Percentiles rank a stretch among this genome's conserved stretches.
phyloP scores from a whole-genome alignment of 2,888 invertebrate genomes.

The Oligia strigilis region DNA sequence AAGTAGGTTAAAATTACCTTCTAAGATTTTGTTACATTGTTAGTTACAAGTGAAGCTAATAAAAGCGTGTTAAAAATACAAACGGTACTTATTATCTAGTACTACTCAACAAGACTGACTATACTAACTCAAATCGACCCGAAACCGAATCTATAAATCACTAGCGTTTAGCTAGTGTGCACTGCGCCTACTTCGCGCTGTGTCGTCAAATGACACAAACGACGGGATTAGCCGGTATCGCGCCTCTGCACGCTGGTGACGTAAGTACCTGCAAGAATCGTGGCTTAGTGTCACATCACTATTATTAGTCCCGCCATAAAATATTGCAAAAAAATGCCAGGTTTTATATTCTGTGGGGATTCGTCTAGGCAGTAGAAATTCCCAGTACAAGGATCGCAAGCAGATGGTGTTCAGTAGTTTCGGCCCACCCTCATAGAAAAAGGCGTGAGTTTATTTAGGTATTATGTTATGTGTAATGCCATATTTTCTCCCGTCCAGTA shows the following conservation, averaged over 20 bases:
- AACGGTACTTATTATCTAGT: not conserved
- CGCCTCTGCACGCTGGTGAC: slow-evolving; percentile 49
- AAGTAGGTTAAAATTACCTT: too few relatives aligned
- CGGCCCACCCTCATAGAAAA: too few relatives aligned
- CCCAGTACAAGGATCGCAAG: too few relatives aligned
- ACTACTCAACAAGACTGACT: not conserved
- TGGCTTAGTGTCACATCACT: slow-evolving; percentile 48
- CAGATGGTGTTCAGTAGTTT: too few relatives aligned
- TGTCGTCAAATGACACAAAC: slow-evolving; percentile 63
- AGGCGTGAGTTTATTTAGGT: too few relatives aligned
- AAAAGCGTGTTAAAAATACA: not conserved
- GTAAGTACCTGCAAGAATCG: slow-evolving; percentile 37
- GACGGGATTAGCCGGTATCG: slow-evolving; percentile 69
- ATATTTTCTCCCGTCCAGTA: too few relatives aligned
- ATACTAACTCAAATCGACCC: not conserved
- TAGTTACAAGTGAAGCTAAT: too few relatives aligned
- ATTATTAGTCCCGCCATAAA: slow-evolving; percentile 24
- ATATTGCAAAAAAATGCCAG: slow-evolving; percentile 17
- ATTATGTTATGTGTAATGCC: too few relatives aligned
- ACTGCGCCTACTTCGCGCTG: slow-evolving; percentile 22
- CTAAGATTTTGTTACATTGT: too few relatives aligned
- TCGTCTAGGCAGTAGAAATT: not conserved
- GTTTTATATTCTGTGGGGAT: not conserved
- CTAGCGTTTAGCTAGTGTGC: slow-evolving; percentile 33
- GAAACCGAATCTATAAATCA: slow-evolving; percentile 4